phyloP scores from a whole-genome alignment of 2,113 vertebrate species.

The Alligator mississippiensis region DNA sequence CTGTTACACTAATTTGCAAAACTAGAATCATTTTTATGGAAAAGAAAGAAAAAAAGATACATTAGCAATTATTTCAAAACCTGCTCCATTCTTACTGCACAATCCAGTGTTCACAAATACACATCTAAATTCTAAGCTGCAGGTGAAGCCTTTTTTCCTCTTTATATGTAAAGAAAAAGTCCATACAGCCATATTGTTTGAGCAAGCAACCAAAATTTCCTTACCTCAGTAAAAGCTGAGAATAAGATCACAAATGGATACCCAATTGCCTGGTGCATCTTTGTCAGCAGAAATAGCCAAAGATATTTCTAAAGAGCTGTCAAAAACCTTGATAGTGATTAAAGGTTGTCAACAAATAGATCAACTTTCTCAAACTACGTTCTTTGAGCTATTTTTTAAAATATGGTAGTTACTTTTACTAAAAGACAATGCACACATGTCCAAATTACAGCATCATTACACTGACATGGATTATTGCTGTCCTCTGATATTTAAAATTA shows the following conservation, averaged over 20 bases:
- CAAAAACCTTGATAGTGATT: conserved; percentile 16
- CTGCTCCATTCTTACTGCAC: background rate
- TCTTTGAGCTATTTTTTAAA: conserved; percentile 15
- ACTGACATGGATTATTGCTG: background rate
- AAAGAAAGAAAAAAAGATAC: background rate
- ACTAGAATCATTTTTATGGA: background rate
- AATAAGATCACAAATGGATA: background rate
- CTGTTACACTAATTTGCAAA: background rate
- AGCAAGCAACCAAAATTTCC: background rate
- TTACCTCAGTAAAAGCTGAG: background rate
- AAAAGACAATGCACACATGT: background rate
- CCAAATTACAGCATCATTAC: background rate
- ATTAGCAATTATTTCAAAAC: background rate
- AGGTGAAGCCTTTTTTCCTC: background rate
- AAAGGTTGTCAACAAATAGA: conserved; percentile 7
- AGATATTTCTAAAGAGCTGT: conserved; percentile 7
- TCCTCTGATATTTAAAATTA: background rate
- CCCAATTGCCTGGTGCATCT: background rate
- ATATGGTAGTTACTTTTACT: background rate
- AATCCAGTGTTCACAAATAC: background rate
- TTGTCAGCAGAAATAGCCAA: background rate
- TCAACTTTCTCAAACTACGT: background rate
- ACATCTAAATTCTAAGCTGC: background rate
- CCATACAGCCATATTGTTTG: background rate
- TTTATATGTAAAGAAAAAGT: background rate